A percentile compares a stretch with the other conserved stretches of the same genome.
Evolutionary conservation across 2,797 vertebrate species (phyloP).

Genomic region (Periophthalmus magnuspinnatus): DNA sequence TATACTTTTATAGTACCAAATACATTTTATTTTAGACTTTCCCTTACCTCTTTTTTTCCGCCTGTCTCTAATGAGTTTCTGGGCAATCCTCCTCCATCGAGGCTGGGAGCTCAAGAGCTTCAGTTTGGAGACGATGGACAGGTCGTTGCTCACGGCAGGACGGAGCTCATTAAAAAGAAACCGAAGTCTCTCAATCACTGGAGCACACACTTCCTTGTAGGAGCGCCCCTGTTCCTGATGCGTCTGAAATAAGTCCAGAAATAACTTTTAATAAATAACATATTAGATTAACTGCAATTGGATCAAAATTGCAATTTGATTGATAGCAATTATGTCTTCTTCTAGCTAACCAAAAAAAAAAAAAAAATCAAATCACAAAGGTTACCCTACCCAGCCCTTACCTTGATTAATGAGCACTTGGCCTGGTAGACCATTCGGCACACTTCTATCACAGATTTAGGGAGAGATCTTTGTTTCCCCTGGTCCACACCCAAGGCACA

Average conservation of each 20-base stretch:
- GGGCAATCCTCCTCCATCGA: conserved; percentile 91
- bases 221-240: conserved; percentile 98
- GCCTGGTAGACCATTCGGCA: conserved; percentile 98
- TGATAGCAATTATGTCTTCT: too few relatives aligned
- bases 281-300: too few relatives aligned
- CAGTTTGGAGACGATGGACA: conserved; percentile 93
- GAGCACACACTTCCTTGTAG: conserved; percentile 98
- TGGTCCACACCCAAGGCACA: conserved; percentile 92
- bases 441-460: conserved; percentile 95
- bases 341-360: too few relatives aligned
- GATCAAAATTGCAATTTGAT: too few relatives aligned
- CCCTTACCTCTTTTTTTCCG: conserved; percentile 89
- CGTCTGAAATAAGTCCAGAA: conserved; percentile 75
- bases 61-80: conserved; percentile 92
- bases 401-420: conserved; percentile 98
- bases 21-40: background rate
- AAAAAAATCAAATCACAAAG: too few relatives aligned
- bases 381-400: conserved; percentile 45
- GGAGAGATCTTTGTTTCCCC: conserved; percentile 90
- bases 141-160: conserved; percentile 93
- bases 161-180: conserved; percentile 97
- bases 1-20: background rate
- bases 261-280: background rate
- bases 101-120: conserved; percentile 94
- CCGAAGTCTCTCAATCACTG: conserved; percentile 93